These are phyloP conservation scores for Arion vulgaris DNA, from an alignment of 1,140 invertebrate species.

Conservation along the genomic window DNA sequence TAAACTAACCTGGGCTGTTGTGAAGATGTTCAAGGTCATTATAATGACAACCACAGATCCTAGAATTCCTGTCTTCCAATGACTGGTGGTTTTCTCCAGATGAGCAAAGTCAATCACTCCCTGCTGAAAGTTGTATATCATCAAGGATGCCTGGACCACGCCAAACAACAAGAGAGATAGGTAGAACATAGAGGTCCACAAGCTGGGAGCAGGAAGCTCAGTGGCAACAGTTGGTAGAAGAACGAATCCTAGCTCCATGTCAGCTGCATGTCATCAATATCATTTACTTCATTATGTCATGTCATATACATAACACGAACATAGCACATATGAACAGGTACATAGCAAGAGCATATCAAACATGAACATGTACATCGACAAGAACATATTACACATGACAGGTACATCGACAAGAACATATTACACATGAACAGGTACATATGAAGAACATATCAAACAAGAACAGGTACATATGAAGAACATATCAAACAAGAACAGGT, in stretches of 20 bases:
- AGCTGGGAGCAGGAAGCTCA: slow-evolving; percentile 91
- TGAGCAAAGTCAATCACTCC: slow-evolving; percentile 10
- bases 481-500: too few species aligned
- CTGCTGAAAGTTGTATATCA: slow-evolving; percentile 29
- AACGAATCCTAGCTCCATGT: slow-evolving; percentile 94
- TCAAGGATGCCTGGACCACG: not conserved
- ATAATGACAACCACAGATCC: slow-evolving; percentile 8
- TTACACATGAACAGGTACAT: too few species aligned
- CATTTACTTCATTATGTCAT: too few species aligned
- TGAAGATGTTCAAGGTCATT: slow-evolving; percentile 33
- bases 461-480: too few species aligned
- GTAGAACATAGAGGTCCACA: slow-evolving; percentile 98
- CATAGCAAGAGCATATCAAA: too few species aligned
- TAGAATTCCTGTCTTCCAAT: slow-evolving; percentile 37
- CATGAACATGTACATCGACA: too few species aligned
- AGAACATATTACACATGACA: too few species aligned
- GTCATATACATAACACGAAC: too few species aligned
- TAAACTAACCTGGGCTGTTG: slow-evolving; percentile 26
- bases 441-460: too few species aligned
- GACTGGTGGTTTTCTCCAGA: slow-evolving; percentile 1
- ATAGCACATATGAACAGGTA: too few species aligned
- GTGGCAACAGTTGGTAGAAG: slow-evolving; percentile 97
- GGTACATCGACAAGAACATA: too few species aligned
- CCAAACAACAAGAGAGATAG: slow-evolving; percentile 71
- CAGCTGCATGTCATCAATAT: too few species aligned